Evolutionary conservation across 2,113 vertebrate genomes (phyloP).

Genomic region (Pituophis catenifer): DNA sequence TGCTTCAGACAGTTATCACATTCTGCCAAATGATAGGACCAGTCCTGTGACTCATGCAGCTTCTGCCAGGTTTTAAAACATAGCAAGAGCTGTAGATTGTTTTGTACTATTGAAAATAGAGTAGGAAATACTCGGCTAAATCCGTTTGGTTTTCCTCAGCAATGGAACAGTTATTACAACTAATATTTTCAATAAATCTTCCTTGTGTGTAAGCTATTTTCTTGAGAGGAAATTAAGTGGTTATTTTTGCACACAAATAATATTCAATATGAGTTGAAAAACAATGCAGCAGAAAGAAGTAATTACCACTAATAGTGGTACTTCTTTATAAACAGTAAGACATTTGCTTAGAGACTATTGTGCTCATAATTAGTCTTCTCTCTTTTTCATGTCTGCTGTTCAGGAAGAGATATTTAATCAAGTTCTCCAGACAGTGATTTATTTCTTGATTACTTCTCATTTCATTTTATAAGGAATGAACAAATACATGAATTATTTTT

Average conservation of each 20-base stretch:
- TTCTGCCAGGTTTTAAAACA: background rate
- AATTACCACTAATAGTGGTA: conserved; percentile 19
- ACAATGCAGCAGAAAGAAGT: conserved; percentile 30
- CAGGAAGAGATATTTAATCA: conserved; percentile 44
- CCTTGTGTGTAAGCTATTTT: conserved; percentile 14
- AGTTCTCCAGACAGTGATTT: conserved; percentile 36
- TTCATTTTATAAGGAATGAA: conserved; percentile 24
- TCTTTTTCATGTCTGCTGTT: conserved; percentile 32
- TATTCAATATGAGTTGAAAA: background rate
- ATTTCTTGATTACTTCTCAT: conserved; percentile 17
- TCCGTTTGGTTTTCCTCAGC: conserved; percentile 24
- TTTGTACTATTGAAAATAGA: conserved; percentile 22
- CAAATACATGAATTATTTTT: conserved; percentile 27
- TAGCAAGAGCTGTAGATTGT: background rate
- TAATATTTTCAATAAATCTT: background rate
- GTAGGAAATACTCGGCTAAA: conserved; percentile 10
- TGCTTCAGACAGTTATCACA: background rate
- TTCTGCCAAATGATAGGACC: background rate
- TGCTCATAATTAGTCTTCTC: conserved; percentile 45
- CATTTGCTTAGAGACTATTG: conserved; percentile 32
- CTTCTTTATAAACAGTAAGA: conserved; percentile 48
- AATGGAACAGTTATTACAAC: background rate
- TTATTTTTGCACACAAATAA: background rate
- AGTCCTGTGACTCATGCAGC: background rate
- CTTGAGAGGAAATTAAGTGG: background rate